Evolutionary conservation across 2,113 vertebrate genomes (phyloP).

Genomic region (Ovibos moschatus): DNA sequence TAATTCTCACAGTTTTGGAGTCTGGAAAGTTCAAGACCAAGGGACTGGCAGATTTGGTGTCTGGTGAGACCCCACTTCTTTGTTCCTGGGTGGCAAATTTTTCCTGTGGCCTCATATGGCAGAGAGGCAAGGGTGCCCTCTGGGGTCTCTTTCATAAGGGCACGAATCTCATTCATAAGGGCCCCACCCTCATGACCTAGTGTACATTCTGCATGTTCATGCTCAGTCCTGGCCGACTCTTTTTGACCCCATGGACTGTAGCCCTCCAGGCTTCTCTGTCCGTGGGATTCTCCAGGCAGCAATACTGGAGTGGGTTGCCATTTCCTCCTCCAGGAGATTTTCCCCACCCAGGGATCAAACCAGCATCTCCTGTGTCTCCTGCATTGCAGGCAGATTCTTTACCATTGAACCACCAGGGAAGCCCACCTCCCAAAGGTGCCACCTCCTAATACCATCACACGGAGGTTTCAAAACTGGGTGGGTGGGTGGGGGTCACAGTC

Average conservation of each 20-base stretch:
- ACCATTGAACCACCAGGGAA: neutral
- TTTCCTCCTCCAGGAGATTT: neutral
- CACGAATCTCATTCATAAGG: neutral
- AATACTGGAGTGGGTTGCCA: neutral
- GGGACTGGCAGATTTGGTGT: no score
- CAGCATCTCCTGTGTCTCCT: neutral
- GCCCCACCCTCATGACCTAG: neutral
- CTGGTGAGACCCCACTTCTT: neutral
- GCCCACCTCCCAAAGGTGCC: neutral
- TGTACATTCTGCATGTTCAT: neutral
- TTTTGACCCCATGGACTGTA: neutral
- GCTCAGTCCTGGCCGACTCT: neutral
- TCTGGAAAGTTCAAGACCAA: neutral
- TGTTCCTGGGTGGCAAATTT: neutral
- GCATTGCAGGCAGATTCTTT: neutral
- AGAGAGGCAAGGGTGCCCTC: neutral
- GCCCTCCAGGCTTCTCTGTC: neutral
- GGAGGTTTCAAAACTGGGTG: neutral
- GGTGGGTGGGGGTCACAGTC: fast-evolving
- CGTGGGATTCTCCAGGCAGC: neutral
- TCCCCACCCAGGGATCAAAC: neutral
- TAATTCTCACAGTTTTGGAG: neutral
- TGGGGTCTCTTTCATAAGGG: neutral
- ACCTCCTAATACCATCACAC: neutral
- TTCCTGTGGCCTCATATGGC: neutral